Evolutionary conservation across 2,888 invertebrate genomes (phyloP), one percentile per base, ranked within the genome.

Genomic region (Pyrrhosoma nymphula): DNA sequence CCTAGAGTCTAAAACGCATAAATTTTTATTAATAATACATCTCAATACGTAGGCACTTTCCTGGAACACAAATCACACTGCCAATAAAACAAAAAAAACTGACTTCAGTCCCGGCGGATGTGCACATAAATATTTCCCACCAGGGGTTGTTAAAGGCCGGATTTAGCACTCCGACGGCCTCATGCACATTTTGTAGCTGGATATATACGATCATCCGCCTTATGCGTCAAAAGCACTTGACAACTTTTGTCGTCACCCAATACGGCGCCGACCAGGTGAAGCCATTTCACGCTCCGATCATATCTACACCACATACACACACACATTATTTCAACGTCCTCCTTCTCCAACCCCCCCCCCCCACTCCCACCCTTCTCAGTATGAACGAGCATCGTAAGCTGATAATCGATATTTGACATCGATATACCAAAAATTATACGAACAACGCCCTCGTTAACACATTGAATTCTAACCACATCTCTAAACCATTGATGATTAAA

Each of bases 161-260:
- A 69, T 69, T 69, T n/a, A 26, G n/a, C 69, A 69, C 69, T 26
- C 8, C 69, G 26, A 69, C 69, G 69, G 69, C 20, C n/a, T n/a
- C 69, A n/a, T 69, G 82, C 14, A 35, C 14, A 82, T 82, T 82
- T 35, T 82, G 35, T 82, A 35, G 16, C 82, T 35, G 82, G 82
- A 82, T 82, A 82, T 35, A 82, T 82, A 35, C 82, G 82, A 35
- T 82, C 82, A 82, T 82, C 35, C 82, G 35, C 30, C 82, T 82
- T 82, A 12, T 82, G 82, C 35, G 82, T 82, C 82, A 82, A 30
- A 82, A 82, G 82, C 82, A 82, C 82, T 82, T 82, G 82, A 82
- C 82, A 35, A 35, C 82, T 82, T 82, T 82, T 82, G 82, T 82
- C 82, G 35, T n/a, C 82, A 26, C 35, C 35, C 82, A 14, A 35